phyloP scores from a whole-genome alignment of 2,113 vertebrate species.

The Cebidichthys violaceus region DNA sequence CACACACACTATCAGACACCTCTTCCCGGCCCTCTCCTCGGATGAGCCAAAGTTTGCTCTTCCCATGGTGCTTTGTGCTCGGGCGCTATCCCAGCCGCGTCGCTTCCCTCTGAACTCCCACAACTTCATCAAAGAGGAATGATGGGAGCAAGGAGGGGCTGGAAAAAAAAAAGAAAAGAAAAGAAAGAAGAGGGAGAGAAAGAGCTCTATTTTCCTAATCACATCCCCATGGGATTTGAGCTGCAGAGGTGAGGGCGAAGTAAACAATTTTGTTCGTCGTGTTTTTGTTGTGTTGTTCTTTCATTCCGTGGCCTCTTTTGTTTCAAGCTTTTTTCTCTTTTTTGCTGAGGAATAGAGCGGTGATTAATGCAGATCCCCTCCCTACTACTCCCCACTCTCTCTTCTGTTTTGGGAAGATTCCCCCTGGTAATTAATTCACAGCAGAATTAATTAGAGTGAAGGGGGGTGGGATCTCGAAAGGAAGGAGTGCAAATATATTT shows the following conservation, averaged over 20 bases:
- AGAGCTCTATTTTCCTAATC: conserved; percentile 69
- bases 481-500: conserved; percentile 45
- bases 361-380: conserved; percentile 77
- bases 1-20: background rate
- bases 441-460: conserved; percentile 77
- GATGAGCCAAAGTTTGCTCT: conserved; percentile 73
- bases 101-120: conserved; percentile 73
- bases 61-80: conserved; percentile 79
- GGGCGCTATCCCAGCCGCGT: conserved; percentile 64
- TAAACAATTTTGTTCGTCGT: conserved; percentile 80
- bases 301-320: conserved; percentile 72
- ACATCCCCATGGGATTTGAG: conserved; percentile 68
- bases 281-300: conserved; percentile 69
- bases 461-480: conserved; percentile 22
- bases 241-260: conserved; percentile 77
- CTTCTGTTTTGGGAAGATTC: conserved; percentile 72
- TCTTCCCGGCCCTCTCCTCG: conserved; percentile 29
- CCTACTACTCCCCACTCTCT: conserved; percentile 37
- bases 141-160: conserved; percentile 63
- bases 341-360: conserved; percentile 57
- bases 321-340: conserved; percentile 51
- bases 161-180: conserved; percentile 21
- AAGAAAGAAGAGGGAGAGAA: conserved; percentile 29
- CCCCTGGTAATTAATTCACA: conserved; percentile 75
- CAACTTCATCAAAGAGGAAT: conserved; percentile 82